Conservation (phyloP, 2,888 invertebrate genomes). For the Tetragonula carbonaria region DNA sequence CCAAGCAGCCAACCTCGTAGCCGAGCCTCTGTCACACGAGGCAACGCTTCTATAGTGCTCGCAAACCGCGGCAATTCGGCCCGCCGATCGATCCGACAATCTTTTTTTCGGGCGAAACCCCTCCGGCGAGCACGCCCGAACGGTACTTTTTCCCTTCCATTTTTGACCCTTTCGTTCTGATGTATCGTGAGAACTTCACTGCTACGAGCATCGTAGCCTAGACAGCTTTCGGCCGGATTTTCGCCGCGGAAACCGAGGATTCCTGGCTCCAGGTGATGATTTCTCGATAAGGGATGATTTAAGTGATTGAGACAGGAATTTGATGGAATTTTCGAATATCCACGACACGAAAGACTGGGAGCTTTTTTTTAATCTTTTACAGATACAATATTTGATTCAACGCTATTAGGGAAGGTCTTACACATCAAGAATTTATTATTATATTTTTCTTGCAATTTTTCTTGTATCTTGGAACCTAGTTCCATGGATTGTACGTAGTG, state of each 20-base stretch:
- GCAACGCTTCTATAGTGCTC: slow-evolving; percentile 33
- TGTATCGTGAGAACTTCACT: slow-evolving; percentile 17
- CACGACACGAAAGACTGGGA: not conserved
- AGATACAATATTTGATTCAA: not conserved
- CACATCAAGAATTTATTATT: not conserved
- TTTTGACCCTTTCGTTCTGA: slow-evolving; percentile 38
- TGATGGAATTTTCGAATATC: not conserved
- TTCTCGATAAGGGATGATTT: not conserved
- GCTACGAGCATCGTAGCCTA: not conserved
- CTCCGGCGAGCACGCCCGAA: slow-evolving; percentile 7
- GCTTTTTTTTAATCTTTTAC: not conserved
- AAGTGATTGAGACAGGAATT: not conserved
- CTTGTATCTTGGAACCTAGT: no score
- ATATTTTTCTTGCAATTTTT: no score
- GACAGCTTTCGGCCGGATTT: not conserved
- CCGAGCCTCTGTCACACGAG: slow-evolving; percentile 77
- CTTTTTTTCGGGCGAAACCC: not conserved
- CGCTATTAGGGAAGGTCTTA: not conserved
- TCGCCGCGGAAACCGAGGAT: slow-evolving; percentile 11
- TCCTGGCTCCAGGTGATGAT: slow-evolving; percentile 5
- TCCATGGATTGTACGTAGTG: no score
- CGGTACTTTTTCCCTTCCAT: slow-evolving; percentile 7
- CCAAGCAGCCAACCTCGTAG: slow-evolving; percentile 71
- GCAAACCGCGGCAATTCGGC: not conserved
- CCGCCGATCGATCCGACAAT: slow-evolving; percentile 52